Evolutionary conservation across 1,140 invertebrate species (phyloP), one percentile per base, ranked within the genome.

Genomic region (Drosophila serrata): DNA sequence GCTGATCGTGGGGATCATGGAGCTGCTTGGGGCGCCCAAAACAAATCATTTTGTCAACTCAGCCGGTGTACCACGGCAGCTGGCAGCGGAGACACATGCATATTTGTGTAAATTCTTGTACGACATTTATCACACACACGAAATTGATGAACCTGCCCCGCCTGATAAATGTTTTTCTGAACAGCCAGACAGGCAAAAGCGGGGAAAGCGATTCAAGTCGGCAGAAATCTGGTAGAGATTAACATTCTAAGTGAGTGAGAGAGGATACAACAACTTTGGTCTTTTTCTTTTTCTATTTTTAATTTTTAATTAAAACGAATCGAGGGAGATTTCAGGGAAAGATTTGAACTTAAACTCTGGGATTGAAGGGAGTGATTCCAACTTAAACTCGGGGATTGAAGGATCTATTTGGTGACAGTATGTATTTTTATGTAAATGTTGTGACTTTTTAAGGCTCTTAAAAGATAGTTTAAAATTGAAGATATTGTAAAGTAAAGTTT

Each of bases 31-130:
- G 57, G 74, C 74, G 75, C 64, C 64, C 82, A 79, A 79, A 77
- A 88, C 84, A 87, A 90, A 87, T 87, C 82, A 87, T 84, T 60
- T 79, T 82, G 79, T 82, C 82, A 81, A 81, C 73, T 84, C 57
- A 64, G 76, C 67, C 55, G 59, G 65, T 61, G 46, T 43, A 24
- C 27, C 27, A 42, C 62, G 61, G 74, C 57, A 88, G 82, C 75
- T 80, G 72, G 48, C 46, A 64, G 73, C 15, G 58, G 35, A 60
- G 62, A 61, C 82, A 61, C 75, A 77, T 64, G 69, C 59, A 64
- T 63, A 63, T 90, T 78, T 88, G 75, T 87, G 81, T 80, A 84
- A 75, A 87, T 87, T 87, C 85, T 84, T 84, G 80, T 81, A 70
- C 56, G 84, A 87, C 84, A 87, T 88, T 87, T 87, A 90, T 90